phyloP scores from a whole-genome alignment of 2,888 invertebrate genomes.

The Chrysopilus asiliformis region DNA sequence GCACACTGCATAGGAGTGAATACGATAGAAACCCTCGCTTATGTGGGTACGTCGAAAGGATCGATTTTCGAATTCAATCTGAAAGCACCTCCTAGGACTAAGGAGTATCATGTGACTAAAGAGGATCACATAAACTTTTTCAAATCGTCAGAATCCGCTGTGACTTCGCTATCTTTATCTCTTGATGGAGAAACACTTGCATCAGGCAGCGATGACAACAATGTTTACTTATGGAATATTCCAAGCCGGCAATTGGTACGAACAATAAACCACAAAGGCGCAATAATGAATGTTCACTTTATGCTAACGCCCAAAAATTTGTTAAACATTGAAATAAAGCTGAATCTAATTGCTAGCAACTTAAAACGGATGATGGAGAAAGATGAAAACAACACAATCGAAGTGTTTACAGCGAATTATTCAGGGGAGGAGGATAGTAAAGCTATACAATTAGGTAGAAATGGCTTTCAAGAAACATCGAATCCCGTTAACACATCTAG shows the following conservation, averaged over 20 bases:
- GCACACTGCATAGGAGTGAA: conserved; percentile 58
- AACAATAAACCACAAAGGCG: conserved; percentile 57
- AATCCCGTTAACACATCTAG: not conserved
- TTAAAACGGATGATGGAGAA: conserved; percentile 49
- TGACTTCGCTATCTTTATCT: conserved; percentile 61
- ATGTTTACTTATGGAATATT: conserved; percentile 70
- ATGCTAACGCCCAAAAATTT: conserved; percentile 45
- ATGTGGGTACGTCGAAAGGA: conserved; percentile 61
- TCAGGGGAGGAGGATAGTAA: conserved; percentile 21
- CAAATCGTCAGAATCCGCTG: conserved; percentile 50
- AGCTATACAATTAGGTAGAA: not conserved
- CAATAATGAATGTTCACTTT: conserved; percentile 57
- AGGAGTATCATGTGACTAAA: conserved; percentile 50
- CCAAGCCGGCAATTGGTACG: conserved; percentile 58
- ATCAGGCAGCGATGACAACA: conserved; percentile 63
- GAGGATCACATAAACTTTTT: conserved; percentile 42
- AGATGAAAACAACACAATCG: conserved; percentile 31
- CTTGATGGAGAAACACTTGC: conserved; percentile 54
- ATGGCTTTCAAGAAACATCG: not conserved
- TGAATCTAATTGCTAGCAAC: conserved; percentile 43
- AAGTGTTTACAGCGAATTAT: conserved; percentile 35
- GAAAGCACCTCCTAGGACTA: conserved; percentile 49
- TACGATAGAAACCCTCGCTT: conserved; percentile 53
- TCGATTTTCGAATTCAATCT: conserved; percentile 54
- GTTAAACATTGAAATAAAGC: conserved; percentile 44